Base-by-base conservation (phyloP, 2,888 invertebrate species). In the Pristionchus fissidentatus region DNA sequence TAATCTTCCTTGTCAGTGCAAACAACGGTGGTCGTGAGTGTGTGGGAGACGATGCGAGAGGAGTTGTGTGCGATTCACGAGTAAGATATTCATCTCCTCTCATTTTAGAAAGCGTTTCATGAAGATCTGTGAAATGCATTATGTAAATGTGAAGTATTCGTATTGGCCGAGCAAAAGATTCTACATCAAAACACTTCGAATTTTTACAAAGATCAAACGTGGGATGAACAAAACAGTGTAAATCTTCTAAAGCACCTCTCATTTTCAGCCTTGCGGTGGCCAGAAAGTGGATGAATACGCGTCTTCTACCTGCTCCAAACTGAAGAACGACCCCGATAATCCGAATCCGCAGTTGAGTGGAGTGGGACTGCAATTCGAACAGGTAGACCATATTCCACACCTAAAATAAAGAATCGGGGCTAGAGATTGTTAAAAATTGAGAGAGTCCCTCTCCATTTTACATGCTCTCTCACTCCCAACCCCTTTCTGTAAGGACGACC, bases 21-120 rank as follows among this genome's bases (percentile, higher is more conserved):
- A 90, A 90, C 83, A 89, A 90, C 77, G 90, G 90, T 15, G 91
- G 91, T 10, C 83, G 84, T 3, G 85, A 86, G 13, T 91, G 91
- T 82, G 73, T 77, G 15, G 91, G 91, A n/a, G 88, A 89, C 52
- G 87, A 87, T 32, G 86, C 88, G n/a, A 86, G 90, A 49, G 91
- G 88, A 82, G 73, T 89, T 41, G 70, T 87, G 1, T 91, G 91
- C 43, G 82, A 86, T 13, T 77, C 83, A 52, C 85, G 87, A 79
- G 89, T 90, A 38, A 83, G 84, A 3, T 22, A 55, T n/a, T 55
- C 55, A 26, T 3, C 43, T 22, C 41, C 13, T 32, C 3, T 73
- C n/a, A 7, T 8, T 22, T 60, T n/a, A 60, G 26, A 57, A 3
- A 7, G 19, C n/a, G n/a, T n/a, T n/a, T n/a, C n/a, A n/a, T n/a